Conservation (phyloP, 92 coral and sea anemone species). For the Virgularia gustaviana region DNA sequence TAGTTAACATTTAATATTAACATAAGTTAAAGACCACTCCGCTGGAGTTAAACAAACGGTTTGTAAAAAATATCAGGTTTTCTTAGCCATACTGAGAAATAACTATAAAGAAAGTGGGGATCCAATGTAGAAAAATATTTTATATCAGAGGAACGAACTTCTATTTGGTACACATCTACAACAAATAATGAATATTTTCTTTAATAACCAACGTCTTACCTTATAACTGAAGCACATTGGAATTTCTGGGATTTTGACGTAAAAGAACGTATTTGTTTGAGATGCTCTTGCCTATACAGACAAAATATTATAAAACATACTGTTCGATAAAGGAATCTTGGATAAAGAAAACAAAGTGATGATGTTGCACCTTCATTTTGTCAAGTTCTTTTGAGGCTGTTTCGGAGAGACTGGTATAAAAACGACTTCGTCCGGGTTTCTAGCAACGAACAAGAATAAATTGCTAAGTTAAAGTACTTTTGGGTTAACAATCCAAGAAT, state of each 20-base stretch:
- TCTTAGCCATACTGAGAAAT: no score
- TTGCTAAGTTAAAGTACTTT: neutral
- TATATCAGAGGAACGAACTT: neutral
- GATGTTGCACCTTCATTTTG: conserved; percentile 65
- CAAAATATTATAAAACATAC: neutral
- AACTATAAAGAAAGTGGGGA: no score
- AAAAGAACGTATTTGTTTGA: conserved; percentile 87
- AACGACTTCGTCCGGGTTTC: conserved; percentile 36
- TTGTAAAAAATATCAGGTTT: no score
- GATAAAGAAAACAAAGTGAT: neutral
- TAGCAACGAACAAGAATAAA: neutral
- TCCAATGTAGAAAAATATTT: neutral
- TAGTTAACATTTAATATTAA: neutral
- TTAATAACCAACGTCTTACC: conserved; percentile 44
- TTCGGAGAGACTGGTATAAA: conserved; percentile 33
- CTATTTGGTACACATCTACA: neutral
- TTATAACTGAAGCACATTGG: conserved; percentile 84
- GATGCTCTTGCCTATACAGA: conserved; percentile 80
- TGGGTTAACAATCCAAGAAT: neutral
- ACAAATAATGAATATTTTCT: neutral
- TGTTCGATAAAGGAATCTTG: neutral
- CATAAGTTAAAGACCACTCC: no score
- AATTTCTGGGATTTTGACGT: conserved; percentile 90
- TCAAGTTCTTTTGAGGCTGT: conserved; percentile 45
- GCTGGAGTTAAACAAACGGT: no score